Percentiles rank a stretch among this genome's conserved stretches.
phyloP scores from a whole-genome alignment of 2,797 vertebrate genomes.

The Aeoliscus strigatus region DNA sequence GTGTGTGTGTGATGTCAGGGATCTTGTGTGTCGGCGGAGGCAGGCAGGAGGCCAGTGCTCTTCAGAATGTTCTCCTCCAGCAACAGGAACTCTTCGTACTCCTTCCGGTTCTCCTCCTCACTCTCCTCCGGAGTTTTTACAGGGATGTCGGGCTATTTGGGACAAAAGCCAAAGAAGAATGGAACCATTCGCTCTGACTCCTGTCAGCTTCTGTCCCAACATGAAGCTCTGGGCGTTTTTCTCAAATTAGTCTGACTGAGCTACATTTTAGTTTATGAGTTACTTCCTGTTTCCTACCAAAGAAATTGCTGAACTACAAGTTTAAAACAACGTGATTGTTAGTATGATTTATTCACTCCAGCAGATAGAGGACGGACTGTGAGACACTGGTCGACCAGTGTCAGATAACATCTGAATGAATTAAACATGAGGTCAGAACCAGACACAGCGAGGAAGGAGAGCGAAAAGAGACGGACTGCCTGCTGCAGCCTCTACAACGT shows the following conservation, averaged over 20 bases:
- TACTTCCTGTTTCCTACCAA: no score
- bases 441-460: neutral
- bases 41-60: slow-evolving; percentile 47
- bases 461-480: no score
- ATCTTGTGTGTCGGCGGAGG: neutral
- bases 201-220: no score
- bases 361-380: no score
- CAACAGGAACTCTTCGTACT: slow-evolving; percentile 53
- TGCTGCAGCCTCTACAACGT: slow-evolving; percentile 6
- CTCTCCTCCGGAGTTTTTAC: slow-evolving; percentile 41
- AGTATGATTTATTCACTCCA: no score
- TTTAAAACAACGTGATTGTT: no score
- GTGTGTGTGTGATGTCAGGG: slow-evolving; percentile 31
- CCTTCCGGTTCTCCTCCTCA: slow-evolving; percentile 52
- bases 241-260: no score
- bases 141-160: slow-evolving; percentile 42
- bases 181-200: no score
- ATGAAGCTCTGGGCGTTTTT: no score
- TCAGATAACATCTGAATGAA: slow-evolving; percentile 47
- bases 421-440: slow-evolving; percentile 41
- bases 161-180: slow-evolving; percentile 12
- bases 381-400: slow-evolving; percentile 18
- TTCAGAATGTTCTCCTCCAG: slow-evolving; percentile 65
- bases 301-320: no score
- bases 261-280: no score